Evolutionary conservation across 1,140 invertebrate species (phyloP), one percentile per base, ranked within the genome.

Genomic region (Batillaria attramentaria): DNA sequence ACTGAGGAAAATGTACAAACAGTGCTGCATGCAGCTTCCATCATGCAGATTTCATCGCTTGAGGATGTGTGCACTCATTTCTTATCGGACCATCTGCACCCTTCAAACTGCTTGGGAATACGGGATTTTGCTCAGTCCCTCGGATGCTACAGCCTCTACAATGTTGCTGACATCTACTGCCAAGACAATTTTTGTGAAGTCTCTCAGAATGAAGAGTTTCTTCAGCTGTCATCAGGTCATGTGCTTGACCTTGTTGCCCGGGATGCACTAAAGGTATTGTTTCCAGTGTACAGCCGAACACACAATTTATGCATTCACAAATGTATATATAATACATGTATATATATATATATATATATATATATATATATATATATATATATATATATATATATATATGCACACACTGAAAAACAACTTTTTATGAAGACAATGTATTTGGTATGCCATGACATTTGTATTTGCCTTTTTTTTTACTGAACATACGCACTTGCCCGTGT

Each of bases 81-180:
- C 89, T 91, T 98, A 41, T 94, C 94, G 80, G 95, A 96, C 86
- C 96, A 97, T 88, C 92, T 98, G 57, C 95, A 97, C 91, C 96
- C 96, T 1, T 96, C 95, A 83, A 98, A 98, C 89, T 97, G 96
- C 91, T 92, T 97, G 72, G 96, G 96, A 0, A 97, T 98, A 86
- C 93, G 95, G 62, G 93, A 96, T 85, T 97, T 97, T 92, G 96
- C 96, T 35, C 96, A 97, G 89, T 94, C 95, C 72, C 95, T 96
- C 86, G 82, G 80, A 31, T 83, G 79, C 39, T 76, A 79, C 60
- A 54, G 69, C 2, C 78, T 83, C 3, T 43, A 74, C 24, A 43
- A 75, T 16, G 31, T 35, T 42, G 79, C 82, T 18, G 79, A 83
- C 57, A 83, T 69, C 31, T 81, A 78, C 72, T 79, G 75, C 62